Evolutionary conservation across 2,797 vertebrate genomes (phyloP).

Genomic region (Vireo griseus): DNA sequence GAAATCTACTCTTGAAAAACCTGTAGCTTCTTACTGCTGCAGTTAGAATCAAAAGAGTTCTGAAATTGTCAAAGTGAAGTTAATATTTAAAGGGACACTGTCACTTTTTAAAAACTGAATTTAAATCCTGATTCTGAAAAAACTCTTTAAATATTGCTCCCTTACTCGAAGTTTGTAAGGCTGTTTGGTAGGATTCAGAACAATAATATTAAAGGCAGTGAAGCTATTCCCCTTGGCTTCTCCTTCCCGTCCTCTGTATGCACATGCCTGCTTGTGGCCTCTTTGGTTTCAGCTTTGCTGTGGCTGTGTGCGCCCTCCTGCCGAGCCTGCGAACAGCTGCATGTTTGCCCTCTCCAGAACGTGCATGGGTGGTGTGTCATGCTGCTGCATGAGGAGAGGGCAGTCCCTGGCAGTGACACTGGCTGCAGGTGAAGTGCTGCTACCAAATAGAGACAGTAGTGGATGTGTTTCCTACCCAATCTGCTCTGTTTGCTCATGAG

Average conservation of each 20-base stretch:
- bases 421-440: slow-evolving; percentile 18
- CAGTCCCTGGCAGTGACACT: neutral
- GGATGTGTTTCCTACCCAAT: neutral
- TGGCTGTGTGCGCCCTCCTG: slow-evolving; percentile 16
- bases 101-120: neutral
- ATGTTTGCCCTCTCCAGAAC: slow-evolving; percentile 28
- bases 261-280: slow-evolving; percentile 43
- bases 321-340: slow-evolving; percentile 10
- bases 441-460: neutral
- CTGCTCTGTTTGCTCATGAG: neutral
- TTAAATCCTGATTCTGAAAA: neutral
- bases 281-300: slow-evolving; percentile 26
- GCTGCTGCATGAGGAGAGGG: slow-evolving; percentile 43
- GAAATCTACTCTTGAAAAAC: neutral
- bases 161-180: neutral
- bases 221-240: neutral
- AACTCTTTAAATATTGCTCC: neutral
- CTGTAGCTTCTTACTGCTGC: neutral
- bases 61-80: neutral
- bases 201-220: neutral
- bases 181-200: neutral
- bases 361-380: slow-evolving; percentile 19
- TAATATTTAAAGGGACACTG: slow-evolving; percentile 52
- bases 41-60: neutral
- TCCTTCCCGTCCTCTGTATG: neutral